Evolutionary conservation across 1,140 invertebrate genomes (phyloP).

Genomic region (Laupala kohalensis): DNA sequence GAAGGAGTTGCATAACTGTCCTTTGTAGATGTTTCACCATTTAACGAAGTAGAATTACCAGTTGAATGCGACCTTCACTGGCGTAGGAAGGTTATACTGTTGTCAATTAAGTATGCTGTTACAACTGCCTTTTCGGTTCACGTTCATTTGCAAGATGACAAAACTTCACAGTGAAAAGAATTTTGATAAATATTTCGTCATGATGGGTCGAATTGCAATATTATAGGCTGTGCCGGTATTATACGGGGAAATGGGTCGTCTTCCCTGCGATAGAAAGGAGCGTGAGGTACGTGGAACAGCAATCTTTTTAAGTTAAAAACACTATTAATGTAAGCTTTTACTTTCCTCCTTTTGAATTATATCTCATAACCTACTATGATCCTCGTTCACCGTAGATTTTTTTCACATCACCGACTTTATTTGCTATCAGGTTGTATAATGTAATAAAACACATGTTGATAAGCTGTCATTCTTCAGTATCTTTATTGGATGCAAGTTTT

Average conservation of each 20-base stretch:
- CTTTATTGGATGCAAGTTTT: no score
- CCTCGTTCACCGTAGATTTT: no score
- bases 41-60: not conserved
- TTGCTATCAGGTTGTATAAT: no score
- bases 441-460: no score
- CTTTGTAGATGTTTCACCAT: not conserved
- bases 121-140: not conserved
- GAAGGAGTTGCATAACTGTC: not conserved
- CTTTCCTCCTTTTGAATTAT: no score
- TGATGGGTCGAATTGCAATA: not conserved
- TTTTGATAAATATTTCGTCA: not conserved
- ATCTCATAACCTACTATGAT: no score
- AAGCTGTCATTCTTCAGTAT: no score
- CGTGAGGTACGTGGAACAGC: conserved; percentile 1
- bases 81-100: not conserved
- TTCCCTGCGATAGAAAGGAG: conserved; percentile 3
- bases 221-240: not conserved
- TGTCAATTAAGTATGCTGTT: not conserved
- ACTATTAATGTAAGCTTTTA: no score
- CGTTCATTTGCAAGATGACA: not conserved
- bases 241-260: conserved; percentile 2
- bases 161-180: not conserved
- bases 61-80: not conserved
- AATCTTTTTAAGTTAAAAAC: no score
- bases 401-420: no score